Conservation (phyloP, 1,140 invertebrate species). For the Solenopsis invicta region DNA sequence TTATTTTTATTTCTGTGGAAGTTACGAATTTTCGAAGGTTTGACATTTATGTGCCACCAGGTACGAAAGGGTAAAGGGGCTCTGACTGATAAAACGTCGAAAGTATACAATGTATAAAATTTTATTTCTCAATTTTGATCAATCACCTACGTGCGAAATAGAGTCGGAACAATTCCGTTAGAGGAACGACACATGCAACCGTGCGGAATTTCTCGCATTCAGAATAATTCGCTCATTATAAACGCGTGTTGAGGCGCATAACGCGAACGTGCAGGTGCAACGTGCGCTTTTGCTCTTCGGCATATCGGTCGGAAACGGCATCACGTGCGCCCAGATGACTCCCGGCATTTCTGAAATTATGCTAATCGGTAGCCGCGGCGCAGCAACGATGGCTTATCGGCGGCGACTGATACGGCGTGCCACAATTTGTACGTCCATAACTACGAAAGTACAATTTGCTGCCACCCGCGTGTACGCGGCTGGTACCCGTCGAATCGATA, state of each 20-base stretch:
- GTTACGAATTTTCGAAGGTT: too few relatives aligned
- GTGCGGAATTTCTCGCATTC: slow-evolving; percentile 36
- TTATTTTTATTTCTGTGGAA: too few relatives aligned
- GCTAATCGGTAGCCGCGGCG: slow-evolving; percentile 64
- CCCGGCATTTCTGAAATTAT: slow-evolving; percentile 73
- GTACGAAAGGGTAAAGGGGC: too few relatives aligned
- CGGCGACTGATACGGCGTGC: slow-evolving; percentile 65
- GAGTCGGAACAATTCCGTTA: slow-evolving; percentile 11
- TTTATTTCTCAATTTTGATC: neutral
- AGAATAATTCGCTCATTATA: slow-evolving; percentile 37
- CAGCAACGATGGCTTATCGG: slow-evolving; percentile 66
- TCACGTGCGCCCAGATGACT: slow-evolving; percentile 58
- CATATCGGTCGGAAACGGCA: slow-evolving; percentile 44
- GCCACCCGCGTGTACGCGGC: neutral
- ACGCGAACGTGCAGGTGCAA: slow-evolving; percentile 40
- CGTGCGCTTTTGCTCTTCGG: slow-evolving; percentile 7
- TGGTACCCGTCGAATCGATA: slow-evolving; percentile 44
- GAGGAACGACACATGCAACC: slow-evolving; percentile 17
- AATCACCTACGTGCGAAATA: neutral
- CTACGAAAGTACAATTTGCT: slow-evolving; percentile 57
- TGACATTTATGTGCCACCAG: too few relatives aligned
- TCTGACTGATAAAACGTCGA: neutral
- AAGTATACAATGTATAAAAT: neutral
- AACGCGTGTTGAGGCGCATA: slow-evolving; percentile 41
- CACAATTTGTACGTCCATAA: slow-evolving; percentile 65